A percentile compares a stretch with the other conserved stretches of the same genome.
Conservation (phyloP, 2,888 invertebrate genomes). For the Cantharis rustica region DNA sequence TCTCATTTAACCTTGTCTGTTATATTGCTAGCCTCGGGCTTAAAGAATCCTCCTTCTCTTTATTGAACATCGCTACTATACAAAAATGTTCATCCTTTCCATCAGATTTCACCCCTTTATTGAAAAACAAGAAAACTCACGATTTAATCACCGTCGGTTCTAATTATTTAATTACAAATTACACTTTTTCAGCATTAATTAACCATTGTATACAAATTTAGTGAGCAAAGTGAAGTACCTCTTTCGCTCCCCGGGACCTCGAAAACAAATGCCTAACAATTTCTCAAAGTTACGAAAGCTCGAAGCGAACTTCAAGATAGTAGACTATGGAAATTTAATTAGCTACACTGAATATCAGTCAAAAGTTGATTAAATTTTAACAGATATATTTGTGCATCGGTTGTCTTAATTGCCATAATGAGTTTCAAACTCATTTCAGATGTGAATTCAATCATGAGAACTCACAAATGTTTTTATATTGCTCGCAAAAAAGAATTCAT, state of each 20-base stretch:
- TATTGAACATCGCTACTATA: conserved; percentile 16
- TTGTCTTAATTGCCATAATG: conserved; percentile 33
- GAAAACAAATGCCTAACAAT: conserved; percentile 46
- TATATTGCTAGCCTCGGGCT: conserved; percentile 35
- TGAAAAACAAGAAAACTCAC: neutral
- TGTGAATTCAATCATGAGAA: neutral
- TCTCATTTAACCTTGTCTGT: conserved; percentile 45
- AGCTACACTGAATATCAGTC: conserved; percentile 46
- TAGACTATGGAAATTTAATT: conserved; percentile 48
- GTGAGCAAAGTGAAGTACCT: conserved; percentile 36
- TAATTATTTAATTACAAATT: conserved; percentile 46
- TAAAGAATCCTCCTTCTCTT: conserved; percentile 26
- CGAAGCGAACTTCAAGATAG: conserved; percentile 33
- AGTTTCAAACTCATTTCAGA: conserved; percentile 19
- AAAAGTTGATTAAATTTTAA: conserved; percentile 49
- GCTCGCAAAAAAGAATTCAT: too few relatives aligned
- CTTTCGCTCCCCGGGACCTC: conserved; percentile 31
- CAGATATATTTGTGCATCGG: conserved; percentile 43
- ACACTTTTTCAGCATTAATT: conserved; percentile 47
- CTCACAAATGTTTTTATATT: neutral
- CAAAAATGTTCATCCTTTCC: neutral
- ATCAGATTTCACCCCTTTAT: neutral
- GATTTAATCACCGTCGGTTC: conserved; percentile 3
- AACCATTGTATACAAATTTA: conserved; percentile 44
- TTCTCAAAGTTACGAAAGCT: conserved; percentile 41